phyloP scores from a whole-genome alignment of 2,113 vertebrate genomes.

The Pseudopipra pipra region DNA sequence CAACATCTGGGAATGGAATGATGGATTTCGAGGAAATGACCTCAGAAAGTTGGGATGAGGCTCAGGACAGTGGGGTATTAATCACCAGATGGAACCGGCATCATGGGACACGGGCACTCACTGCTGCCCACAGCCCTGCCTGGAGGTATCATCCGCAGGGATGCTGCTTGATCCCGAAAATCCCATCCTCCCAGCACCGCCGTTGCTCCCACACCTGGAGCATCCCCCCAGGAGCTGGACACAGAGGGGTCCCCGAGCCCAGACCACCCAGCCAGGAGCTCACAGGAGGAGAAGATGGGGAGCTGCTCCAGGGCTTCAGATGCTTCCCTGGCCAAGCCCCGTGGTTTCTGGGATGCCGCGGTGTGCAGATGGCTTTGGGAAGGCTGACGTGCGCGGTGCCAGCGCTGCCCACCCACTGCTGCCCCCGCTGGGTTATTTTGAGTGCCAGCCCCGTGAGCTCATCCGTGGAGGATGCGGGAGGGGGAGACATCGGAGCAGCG shows the following conservation, averaged over 20 bases:
- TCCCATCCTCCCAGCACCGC: too few relatives aligned
- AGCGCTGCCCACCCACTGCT: not conserved
- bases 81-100: not conserved
- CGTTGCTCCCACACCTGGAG: not conserved
- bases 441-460: not conserved
- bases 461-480: not conserved
- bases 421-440: not conserved
- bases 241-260: not conserved
- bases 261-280: not conserved
- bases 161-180: not conserved
- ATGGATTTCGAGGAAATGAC: constrained; percentile 29
- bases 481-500: accelerated
- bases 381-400: not conserved
- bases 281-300: not conserved
- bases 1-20: constrained; percentile 1
- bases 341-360: accelerated
- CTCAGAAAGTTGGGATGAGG: not conserved
- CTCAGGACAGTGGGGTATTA: not conserved
- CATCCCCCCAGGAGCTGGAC: not conserved
- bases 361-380: not conserved
- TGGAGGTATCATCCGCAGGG: not conserved
- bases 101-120: accelerated
- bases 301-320: not conserved
- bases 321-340: not conserved
- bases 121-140: not conserved